Percentiles rank a stretch among this genome's conserved stretches.
These are phyloP conservation scores for Mormyrops boulengeri DNA, from an alignment of 2,797 vertebrate species.

Conservation along the genomic window DNA sequence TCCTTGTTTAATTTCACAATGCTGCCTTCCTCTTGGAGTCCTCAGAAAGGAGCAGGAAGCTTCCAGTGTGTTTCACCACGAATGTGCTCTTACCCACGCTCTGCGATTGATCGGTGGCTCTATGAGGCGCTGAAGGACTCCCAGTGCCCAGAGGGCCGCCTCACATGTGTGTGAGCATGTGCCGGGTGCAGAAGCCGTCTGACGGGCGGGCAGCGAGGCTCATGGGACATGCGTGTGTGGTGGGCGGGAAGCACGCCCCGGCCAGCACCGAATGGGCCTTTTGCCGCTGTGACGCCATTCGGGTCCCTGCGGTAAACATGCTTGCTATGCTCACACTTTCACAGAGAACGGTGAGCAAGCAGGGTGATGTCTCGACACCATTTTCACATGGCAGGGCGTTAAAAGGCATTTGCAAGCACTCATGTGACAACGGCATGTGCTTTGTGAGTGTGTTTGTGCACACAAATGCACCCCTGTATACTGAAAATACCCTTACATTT, in stretches of 20 bases:
- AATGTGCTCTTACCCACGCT: background rate
- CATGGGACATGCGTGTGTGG: background rate
- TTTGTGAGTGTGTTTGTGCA: background rate
- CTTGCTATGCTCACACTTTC: conserved; percentile 8
- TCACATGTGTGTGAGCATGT: background rate
- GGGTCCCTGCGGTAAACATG: background rate
- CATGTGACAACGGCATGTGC: background rate
- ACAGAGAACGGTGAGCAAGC: conserved; percentile 13
- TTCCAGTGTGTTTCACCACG: background rate
- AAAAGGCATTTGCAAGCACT: conserved; percentile 2
- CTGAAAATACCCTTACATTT: background rate
- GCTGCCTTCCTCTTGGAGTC: background rate
- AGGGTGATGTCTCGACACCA: background rate
- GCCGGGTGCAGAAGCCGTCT: background rate
- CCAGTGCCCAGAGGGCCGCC: background rate
- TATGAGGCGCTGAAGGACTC: background rate
- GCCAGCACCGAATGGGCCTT: background rate
- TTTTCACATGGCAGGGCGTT: background rate
- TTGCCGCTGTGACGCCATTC: background rate
- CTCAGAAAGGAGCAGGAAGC: background rate
- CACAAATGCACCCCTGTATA: background rate
- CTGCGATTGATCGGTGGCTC: background rate
- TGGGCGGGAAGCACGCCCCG: background rate
- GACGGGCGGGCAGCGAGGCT: background rate
- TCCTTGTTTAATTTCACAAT: background rate